These are phyloP conservation scores for Halocaridina rubra DNA, from an alignment of 2,888 invertebrate species.

Conservation along the genomic window DNA sequence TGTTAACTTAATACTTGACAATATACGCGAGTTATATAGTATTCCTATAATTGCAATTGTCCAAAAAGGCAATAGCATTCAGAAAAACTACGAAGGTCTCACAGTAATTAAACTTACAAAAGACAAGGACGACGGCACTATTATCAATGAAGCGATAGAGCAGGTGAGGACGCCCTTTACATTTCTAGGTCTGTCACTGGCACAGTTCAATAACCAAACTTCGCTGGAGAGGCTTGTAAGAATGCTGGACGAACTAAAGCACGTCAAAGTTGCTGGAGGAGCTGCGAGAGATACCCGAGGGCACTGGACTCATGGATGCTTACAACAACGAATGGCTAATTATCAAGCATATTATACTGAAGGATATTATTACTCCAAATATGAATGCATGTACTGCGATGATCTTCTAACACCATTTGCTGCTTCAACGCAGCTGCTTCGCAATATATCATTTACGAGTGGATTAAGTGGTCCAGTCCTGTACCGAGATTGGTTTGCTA, in stretches of 20 bases:
- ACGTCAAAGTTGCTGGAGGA: constrained; percentile 32
- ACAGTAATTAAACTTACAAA: neutral
- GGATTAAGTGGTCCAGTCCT: constrained; percentile 62
- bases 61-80: too few relatives aligned
- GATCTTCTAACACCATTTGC: constrained; percentile 66
- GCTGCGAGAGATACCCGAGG: constrained; percentile 60
- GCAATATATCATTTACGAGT: constrained; percentile 61
- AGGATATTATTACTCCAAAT: constrained; percentile 66
- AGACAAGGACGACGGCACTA: neutral
- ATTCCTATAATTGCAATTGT: neutral
- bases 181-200: constrained; percentile 2
- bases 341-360: constrained; percentile 65
- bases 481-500: constrained; percentile 67
- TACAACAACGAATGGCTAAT: constrained; percentile 65
- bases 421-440: constrained; percentile 63
- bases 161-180: constrained; percentile 9
- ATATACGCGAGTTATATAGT: neutral
- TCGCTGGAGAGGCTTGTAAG: constrained; percentile 27
- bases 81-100: neutral
- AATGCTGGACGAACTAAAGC: constrained; percentile 10
- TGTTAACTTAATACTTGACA: neutral
- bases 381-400: constrained; percentile 67
- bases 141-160: constrained; percentile 2
- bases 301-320: constrained; percentile 66
- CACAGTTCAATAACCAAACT: constrained; percentile 25